Evolutionary conservation across 2,113 vertebrate genomes (phyloP).

Genomic region (Cygnus buccinator): DNA sequence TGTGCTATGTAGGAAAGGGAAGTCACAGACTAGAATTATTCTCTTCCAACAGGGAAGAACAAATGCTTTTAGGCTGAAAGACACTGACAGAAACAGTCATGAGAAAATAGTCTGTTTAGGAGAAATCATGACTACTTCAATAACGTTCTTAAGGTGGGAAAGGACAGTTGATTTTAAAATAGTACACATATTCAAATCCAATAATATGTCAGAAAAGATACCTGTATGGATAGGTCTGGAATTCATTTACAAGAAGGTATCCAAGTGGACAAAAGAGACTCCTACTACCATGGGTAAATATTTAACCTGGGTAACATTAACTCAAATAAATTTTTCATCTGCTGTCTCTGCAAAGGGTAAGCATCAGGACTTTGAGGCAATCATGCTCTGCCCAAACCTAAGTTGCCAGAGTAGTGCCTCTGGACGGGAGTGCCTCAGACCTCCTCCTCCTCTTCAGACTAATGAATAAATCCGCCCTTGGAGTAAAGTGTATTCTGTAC

Average conservation of each 20-base stretch:
- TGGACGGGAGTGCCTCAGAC: neutral
- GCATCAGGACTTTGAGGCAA: neutral
- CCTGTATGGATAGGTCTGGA: neutral
- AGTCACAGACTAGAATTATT: neutral
- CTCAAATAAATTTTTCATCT: neutral
- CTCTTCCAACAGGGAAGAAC: neutral
- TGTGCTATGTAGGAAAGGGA: neutral
- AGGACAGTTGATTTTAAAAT: neutral
- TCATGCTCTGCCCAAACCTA: neutral
- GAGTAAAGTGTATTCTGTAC: neutral
- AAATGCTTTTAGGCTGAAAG: neutral
- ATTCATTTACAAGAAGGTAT: neutral
- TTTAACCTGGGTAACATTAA: neutral
- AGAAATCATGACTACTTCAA: neutral
- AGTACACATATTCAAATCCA: neutral
- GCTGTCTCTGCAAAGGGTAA: neutral
- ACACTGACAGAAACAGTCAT: neutral
- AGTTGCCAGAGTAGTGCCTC: neutral
- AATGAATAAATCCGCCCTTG: neutral
- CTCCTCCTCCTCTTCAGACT: neutral
- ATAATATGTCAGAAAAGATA: neutral
- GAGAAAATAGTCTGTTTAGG: neutral
- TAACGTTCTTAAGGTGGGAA: neutral
- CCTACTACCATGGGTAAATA: neutral
- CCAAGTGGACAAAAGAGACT: neutral